Base-by-base conservation (phyloP, 2,797 vertebrate species). In the Lateolabrax maculatus region DNA sequence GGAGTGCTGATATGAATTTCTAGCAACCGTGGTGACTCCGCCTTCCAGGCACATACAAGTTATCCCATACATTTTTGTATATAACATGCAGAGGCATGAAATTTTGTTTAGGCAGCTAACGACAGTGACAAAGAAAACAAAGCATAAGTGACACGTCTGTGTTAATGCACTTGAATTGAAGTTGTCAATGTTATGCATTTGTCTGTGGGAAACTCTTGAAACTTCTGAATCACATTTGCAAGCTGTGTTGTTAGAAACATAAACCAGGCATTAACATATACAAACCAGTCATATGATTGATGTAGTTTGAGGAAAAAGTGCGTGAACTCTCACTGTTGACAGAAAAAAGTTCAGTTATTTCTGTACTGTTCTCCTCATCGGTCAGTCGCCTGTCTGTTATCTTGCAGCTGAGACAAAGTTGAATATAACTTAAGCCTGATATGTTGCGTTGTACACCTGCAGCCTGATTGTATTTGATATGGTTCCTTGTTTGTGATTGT, bases 51-150 rank as follows among this genome's bases (percentile, higher is more conserved):
- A 21, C 3, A 34, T 6, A 0, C 10, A 6, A 21, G 1, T 16
- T 39, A 23, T 3, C 1, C 6, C n/a, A 13, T 21, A 6, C 0
- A 4, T 25, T 29, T 0, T 48, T 0, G 1, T 15, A 15, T 71
- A 18, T 41, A 57, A 71, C 41, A 5, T 62, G 56, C 61, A 18
- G 61, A 31, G 48, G 48, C 8, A 0, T 12, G 25, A 48, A 25
- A 44, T 62, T 11, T 8, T 31, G 34, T 7, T 18, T 1, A 25
- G 5, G 19, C 19, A 0, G 6, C 19, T 27, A 10, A 23, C 21
- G 10, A 31, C 1, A 51, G 23, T 53, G 29, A 46, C n/a, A 23
- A 18, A 39, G 27, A 44, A 31, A 25, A 3, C n/a, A n/a, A 39
- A 29, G 9, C 18, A 29, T 6, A 21, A 6, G 23, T 21, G 4